These are phyloP conservation scores for Lasiurus cinereus DNA, from an alignment of 2,113 vertebrate genomes.

Conservation along the genomic window DNA sequence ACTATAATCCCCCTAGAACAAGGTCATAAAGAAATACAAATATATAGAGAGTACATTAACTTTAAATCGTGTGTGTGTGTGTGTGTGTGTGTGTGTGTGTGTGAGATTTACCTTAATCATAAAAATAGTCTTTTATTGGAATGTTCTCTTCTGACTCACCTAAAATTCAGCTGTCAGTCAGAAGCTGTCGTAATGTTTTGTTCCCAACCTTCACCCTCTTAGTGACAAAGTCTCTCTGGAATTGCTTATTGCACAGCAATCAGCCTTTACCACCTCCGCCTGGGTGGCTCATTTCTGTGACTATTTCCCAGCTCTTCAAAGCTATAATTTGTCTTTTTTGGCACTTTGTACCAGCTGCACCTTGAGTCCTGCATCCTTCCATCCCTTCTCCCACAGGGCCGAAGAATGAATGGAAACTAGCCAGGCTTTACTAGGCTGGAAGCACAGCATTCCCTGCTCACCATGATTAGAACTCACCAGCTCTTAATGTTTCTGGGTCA, in stretches of 20 bases:
- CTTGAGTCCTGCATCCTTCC: neutral
- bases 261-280: slow-evolving; percentile 46
- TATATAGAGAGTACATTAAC: neutral
- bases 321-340: slow-evolving; percentile 70
- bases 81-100: too few relatives aligned
- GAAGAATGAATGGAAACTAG: neutral
- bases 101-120: neutral
- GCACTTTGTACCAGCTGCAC: neutral
- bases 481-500: neutral
- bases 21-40: neutral
- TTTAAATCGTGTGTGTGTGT: neutral
- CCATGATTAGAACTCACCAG: neutral
- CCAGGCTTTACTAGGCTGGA: accelerated
- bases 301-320: slow-evolving; percentile 57
- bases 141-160: neutral
- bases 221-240: slow-evolving; percentile 4
- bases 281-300: slow-evolving; percentile 77
- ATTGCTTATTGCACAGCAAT: slow-evolving; percentile 27
- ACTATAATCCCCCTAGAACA: neutral
- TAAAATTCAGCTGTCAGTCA: neutral
- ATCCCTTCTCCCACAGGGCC: neutral
- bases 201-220: slow-evolving; percentile 33
- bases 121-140: neutral
- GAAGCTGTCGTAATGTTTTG: slow-evolving; percentile 3
- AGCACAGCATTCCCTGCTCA: neutral